These are phyloP conservation scores for Penaeus indicus DNA, from an alignment of 1,140 invertebrate genomes.

Conservation along the genomic window DNA sequence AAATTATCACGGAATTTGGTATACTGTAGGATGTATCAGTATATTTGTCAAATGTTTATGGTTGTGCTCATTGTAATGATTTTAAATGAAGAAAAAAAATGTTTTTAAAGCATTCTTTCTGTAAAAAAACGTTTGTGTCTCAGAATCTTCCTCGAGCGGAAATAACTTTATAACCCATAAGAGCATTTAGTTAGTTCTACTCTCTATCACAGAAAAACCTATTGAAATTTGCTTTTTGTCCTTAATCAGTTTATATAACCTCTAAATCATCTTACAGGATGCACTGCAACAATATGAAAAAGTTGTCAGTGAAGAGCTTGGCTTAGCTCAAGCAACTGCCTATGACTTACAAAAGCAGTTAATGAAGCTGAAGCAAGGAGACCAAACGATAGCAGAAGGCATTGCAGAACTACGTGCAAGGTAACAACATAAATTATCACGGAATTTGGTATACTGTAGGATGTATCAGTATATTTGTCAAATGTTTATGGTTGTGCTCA, in stretches of 20 bases:
- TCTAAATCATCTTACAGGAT: background rate
- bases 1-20: background rate
- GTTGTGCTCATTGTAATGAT: slow-evolving; percentile 16
- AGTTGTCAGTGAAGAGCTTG: slow-evolving; percentile 30
- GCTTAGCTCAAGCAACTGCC: slow-evolving; percentile 24
- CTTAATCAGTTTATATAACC: too few relatives aligned
- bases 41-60: slow-evolving; percentile 22
- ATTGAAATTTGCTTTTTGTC: too few relatives aligned
- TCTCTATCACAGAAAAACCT: too few relatives aligned
- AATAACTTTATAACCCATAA: too few relatives aligned
- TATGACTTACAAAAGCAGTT: slow-evolving; percentile 21
- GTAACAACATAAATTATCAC: background rate
- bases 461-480: slow-evolving; percentile 13
- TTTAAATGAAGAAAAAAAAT: too few relatives aligned
- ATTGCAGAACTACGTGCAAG: slow-evolving; percentile 43
- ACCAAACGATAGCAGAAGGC: slow-evolving; percentile 21
- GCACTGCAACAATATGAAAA: slow-evolving; percentile 37
- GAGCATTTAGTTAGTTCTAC: too few relatives aligned
- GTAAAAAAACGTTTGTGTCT: too few relatives aligned
- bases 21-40: background rate
- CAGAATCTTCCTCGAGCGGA: too few relatives aligned
- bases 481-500: slow-evolving; percentile 13
- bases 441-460: background rate
- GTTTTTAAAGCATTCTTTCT: too few relatives aligned
- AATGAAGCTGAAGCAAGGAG: slow-evolving; percentile 21